phyloP scores from a whole-genome alignment of 92 coral and sea anemone species.

The Heteractis magnifica region DNA sequence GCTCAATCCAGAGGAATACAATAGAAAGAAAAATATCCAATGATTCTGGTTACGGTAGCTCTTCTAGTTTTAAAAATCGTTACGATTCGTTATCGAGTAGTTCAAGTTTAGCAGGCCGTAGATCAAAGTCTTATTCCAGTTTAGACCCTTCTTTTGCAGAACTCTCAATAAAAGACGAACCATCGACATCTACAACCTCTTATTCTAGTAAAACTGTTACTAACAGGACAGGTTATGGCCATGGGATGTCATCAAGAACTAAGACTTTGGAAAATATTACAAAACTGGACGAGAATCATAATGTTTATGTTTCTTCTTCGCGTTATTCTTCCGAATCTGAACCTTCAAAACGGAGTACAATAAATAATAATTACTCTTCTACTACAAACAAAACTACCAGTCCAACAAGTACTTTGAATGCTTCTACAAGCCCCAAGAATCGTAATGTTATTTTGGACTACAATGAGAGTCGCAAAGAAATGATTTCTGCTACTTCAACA shows the following conservation, averaged over 20 bases:
- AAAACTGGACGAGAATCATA: constrained; percentile 13
- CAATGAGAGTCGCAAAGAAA: constrained; percentile 31
- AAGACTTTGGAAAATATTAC: constrained; percentile 35
- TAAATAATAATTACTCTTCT: neutral
- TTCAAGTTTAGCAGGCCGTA: constrained; percentile 14
- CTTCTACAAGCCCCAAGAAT: constrained; percentile 9
- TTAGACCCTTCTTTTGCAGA: constrained; percentile 9
- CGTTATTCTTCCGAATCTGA: neutral
- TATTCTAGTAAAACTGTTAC: neutral
- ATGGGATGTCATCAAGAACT: constrained; percentile 30
- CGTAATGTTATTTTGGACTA: constrained; percentile 12
- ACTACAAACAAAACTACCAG: neutral
- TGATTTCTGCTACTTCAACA: constrained; percentile 26
- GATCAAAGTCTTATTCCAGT: constrained; percentile 29
- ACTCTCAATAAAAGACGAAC: constrained; percentile 16
- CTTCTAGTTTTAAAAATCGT: constrained; percentile 30
- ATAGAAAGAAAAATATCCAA: constrained; percentile 28
- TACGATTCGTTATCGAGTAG: neutral
- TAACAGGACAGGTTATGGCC: neutral
- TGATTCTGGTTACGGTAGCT: constrained; percentile 49
- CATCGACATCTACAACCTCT: constrained; percentile 1
- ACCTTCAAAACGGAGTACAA: neutral
- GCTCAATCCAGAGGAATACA: neutral
- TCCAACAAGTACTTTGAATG: neutral
- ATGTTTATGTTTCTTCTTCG: constrained; percentile 14